Evolutionary conservation across 2,888 invertebrate species (phyloP).

Genomic region (Colostygia pectinataria): DNA sequence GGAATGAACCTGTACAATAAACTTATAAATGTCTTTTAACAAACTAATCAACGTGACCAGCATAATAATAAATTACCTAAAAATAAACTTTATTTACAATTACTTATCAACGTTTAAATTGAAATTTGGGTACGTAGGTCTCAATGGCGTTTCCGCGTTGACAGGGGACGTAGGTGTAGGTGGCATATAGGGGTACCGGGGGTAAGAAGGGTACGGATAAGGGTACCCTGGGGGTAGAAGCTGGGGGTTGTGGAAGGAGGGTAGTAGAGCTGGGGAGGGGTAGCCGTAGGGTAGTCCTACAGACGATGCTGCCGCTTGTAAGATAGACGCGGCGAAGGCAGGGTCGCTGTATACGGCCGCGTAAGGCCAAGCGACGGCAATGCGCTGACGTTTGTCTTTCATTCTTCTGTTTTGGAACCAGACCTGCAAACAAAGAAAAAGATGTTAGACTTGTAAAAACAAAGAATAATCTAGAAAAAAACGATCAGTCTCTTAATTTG

Average conservation of each 20-base stretch:
- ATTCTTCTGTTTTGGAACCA: slow-evolving; percentile 99
- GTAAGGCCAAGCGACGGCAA: slow-evolving; percentile 97
- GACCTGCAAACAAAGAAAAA: slow-evolving; percentile 84
- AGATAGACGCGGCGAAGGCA: slow-evolving; percentile 94
- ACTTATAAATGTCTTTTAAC: slow-evolving; percentile 34
- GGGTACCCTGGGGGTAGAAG: slow-evolving; percentile 81
- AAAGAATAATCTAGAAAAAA: too few relatives aligned
- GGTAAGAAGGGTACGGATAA: slow-evolving; percentile 83
- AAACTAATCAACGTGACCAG: slow-evolving; percentile 33
- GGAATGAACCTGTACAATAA: slow-evolving; percentile 37
- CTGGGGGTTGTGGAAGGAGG: slow-evolving; percentile 81
- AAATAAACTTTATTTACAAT: slow-evolving; percentile 34
- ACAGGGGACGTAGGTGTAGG: slow-evolving; percentile 75
- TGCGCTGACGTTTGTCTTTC: slow-evolving; percentile 98
- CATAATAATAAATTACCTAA: slow-evolving; percentile 38
- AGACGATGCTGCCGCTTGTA: slow-evolving; percentile 93
- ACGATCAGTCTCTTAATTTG: too few relatives aligned
- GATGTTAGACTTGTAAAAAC: not conserved
- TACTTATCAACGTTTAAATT: slow-evolving; percentile 77
- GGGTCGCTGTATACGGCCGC: slow-evolving; percentile 97
- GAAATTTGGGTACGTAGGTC: slow-evolving; percentile 78
- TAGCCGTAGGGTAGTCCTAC: slow-evolving; percentile 86
- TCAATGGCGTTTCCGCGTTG: slow-evolving; percentile 64
- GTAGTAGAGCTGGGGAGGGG: slow-evolving; percentile 83
- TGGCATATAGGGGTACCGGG: slow-evolving; percentile 81